These are phyloP conservation scores for Alauda arvensis DNA, from an alignment of 2,797 vertebrate species.

Conservation along the genomic window DNA sequence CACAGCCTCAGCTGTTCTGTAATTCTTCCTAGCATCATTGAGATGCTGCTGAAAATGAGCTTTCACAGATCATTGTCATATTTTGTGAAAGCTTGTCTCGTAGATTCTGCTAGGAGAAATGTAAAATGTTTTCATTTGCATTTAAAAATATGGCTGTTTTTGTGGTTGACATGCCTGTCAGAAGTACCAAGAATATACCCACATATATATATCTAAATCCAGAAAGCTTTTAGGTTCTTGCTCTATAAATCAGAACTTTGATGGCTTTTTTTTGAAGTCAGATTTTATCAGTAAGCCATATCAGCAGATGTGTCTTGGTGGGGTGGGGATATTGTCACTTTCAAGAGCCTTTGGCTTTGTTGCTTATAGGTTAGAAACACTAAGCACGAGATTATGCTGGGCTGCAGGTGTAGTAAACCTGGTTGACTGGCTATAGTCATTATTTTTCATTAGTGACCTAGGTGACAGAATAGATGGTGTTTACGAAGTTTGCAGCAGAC, in stretches of 20 bases:
- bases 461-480: neutral
- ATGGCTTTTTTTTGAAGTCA: neutral
- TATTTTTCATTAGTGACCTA: neutral
- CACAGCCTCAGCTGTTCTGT: neutral
- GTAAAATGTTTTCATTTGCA: neutral
- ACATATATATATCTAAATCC: neutral
- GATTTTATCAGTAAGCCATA: neutral
- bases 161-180: neutral
- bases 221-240: neutral
- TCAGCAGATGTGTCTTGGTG: neutral
- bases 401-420: neutral
- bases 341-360: neutral
- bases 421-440: neutral
- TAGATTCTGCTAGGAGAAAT: neutral
- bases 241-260: neutral
- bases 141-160: neutral
- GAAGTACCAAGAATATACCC: neutral
- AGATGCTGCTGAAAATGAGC: neutral
- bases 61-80: neutral
- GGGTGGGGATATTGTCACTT: neutral
- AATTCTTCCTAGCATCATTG: neutral
- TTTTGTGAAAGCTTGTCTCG: neutral
- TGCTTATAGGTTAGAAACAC: neutral
- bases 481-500: neutral
- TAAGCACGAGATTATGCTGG: neutral